Conservation (phyloP, 2,888 invertebrate genomes). For the Stenchaetothrips biformis region DNA sequence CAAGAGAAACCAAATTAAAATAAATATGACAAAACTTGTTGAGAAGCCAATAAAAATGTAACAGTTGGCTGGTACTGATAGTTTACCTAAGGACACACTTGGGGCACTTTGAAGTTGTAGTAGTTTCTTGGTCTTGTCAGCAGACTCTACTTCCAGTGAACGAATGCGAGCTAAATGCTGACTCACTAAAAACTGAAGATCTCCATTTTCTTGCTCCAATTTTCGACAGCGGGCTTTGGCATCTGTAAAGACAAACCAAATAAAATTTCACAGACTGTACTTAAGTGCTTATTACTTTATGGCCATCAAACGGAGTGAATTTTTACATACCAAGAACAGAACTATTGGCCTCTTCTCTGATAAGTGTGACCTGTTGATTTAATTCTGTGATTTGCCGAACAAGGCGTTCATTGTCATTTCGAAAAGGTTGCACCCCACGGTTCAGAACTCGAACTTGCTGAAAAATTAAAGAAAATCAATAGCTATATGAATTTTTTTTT, state of each 20-base stretch:
- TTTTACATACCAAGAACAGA: not conserved
- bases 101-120: not conserved
- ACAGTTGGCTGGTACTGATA: not conserved
- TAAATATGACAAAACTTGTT: too few species aligned
- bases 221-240: not conserved
- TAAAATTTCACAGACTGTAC: too few species aligned
- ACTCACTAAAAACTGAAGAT: not conserved
- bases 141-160: not conserved
- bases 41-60: not conserved
- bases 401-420: not conserved
- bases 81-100: not conserved
- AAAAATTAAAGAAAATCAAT: not conserved
- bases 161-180: not conserved
- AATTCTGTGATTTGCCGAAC: conserved; percentile 2
- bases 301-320: too few species aligned
- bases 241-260: not conserved
- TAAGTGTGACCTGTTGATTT: not conserved
- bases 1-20: too few species aligned
- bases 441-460: not conserved
- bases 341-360: not conserved
- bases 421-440: not conserved
- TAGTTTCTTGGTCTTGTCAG: not conserved
- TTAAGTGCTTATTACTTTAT: too few species aligned
- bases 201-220: not conserved
- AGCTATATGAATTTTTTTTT: too few species aligned